These are phyloP conservation scores for Paracanthobrama guichenoti DNA, from an alignment of 2,113 vertebrate species.

Conservation along the genomic window DNA sequence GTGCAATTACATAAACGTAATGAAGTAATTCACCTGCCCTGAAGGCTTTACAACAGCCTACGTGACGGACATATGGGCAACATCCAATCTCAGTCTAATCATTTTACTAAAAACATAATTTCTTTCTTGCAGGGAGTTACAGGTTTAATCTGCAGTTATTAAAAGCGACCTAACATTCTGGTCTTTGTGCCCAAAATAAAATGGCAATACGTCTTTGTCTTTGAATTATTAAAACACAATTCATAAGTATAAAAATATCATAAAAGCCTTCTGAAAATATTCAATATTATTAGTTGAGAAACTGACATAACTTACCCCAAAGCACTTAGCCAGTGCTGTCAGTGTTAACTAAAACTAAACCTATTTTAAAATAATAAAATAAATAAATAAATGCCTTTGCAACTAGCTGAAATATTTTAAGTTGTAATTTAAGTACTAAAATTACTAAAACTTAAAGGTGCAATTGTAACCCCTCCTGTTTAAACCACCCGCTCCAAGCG, in stretches of 20 bases:
- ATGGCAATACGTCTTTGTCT: not conserved
- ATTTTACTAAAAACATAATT: slow-evolving; percentile 16
- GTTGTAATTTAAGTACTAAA: not conserved
- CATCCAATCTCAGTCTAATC: not conserved
- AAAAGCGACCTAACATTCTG: not conserved
- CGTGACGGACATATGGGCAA: not conserved
- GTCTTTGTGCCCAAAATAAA: not conserved
- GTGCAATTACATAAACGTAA: slow-evolving; percentile 30
- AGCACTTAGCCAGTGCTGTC: not conserved
- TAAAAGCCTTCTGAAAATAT: not conserved
- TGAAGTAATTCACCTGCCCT: slow-evolving; percentile 20
- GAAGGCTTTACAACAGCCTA: slow-evolving; percentile 15
- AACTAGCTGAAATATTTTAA: not conserved
- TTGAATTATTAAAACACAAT: not conserved
- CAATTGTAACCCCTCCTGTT: too few relatives aligned
- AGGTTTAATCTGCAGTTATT: slow-evolving; percentile 23
- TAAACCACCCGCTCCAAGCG: too few relatives aligned
- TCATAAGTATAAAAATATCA: not conserved
- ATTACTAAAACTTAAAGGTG: not conserved
- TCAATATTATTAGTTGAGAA: not conserved
- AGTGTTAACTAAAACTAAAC: not conserved
- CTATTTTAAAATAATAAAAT: not conserved
- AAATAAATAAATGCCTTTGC: not conserved
- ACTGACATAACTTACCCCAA: not conserved
- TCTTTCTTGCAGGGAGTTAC: slow-evolving; percentile 12